A percentile compares a stretch with the other conserved stretches of the same genome.
phyloP scores from a whole-genome alignment of 2,888 invertebrate genomes.

The Lymantria dispar region DNA sequence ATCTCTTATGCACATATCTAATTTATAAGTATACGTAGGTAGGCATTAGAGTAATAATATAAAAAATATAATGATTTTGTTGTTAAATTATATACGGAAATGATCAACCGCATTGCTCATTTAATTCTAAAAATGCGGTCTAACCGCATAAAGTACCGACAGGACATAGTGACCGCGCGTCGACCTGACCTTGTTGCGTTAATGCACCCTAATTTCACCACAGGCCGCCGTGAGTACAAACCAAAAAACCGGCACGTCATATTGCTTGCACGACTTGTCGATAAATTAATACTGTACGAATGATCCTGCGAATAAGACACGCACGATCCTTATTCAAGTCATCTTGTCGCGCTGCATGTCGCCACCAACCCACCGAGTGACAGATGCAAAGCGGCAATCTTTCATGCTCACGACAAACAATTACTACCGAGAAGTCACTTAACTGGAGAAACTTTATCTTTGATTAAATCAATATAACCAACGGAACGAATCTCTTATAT shows the following conservation, averaged over 20 bases:
- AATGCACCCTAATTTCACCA: slow-evolving; percentile 79
- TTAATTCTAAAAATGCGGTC: slow-evolving; percentile 45
- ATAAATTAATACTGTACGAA: slow-evolving; percentile 72
- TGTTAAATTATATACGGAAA: slow-evolving; percentile 47
- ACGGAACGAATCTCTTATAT: slow-evolving; percentile 50
- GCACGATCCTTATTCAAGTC: slow-evolving; percentile 53
- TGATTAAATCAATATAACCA: slow-evolving; percentile 52
- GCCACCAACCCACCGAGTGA: slow-evolving; percentile 18
- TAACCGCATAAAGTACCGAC: slow-evolving; percentile 58
- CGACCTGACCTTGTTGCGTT: slow-evolving; percentile 74
- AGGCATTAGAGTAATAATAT: not conserved
- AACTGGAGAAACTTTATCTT: slow-evolving; percentile 45
- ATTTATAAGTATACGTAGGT: not conserved
- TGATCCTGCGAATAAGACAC: slow-evolving; percentile 55
- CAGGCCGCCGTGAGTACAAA: slow-evolving; percentile 51
- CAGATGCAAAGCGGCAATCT: slow-evolving; percentile 45
- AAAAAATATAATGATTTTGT: slow-evolving; percentile 30
- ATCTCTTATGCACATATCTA: too few relatives aligned
- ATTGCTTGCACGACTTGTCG: slow-evolving; percentile 74
- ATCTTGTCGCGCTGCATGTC: slow-evolving; percentile 34
- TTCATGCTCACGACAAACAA: slow-evolving; percentile 46
- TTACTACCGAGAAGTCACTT: slow-evolving; percentile 49
- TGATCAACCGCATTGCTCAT: slow-evolving; percentile 57
- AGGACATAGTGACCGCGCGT: slow-evolving; percentile 38
- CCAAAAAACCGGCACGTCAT: slow-evolving; percentile 73